These are phyloP conservation scores for Agriopis aurantiaria DNA, from an alignment of 2,888 invertebrate species.

Conservation along the genomic window DNA sequence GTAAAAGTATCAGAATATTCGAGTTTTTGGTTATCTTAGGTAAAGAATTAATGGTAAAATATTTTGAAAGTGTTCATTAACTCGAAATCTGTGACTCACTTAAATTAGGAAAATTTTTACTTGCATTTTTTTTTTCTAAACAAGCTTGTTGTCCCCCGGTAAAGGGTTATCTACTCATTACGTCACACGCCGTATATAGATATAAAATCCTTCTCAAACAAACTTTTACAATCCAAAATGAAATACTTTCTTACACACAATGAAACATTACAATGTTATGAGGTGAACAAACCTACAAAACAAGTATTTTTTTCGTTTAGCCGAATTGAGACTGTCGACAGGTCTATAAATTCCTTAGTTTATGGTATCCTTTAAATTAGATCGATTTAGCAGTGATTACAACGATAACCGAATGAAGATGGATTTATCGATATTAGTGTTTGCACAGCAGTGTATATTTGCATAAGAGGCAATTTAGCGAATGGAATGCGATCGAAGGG, in stretches of 20 bases:
- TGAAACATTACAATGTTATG: constrained; percentile 12
- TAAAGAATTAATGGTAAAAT: too few relatives aligned
- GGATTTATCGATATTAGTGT: constrained; percentile 58
- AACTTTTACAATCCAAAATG: constrained; percentile 2
- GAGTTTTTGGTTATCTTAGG: too few relatives aligned
- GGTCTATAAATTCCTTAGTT: constrained; percentile 34
- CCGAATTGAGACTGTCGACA: constrained; percentile 29
- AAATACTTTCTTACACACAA: background rate
- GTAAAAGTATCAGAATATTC: too few relatives aligned
- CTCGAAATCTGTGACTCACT: too few relatives aligned
- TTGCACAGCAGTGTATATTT: constrained; percentile 54
- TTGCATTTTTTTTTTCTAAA: too few relatives aligned
- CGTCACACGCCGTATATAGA: background rate
- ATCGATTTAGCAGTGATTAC: constrained; percentile 39
- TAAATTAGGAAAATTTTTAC: too few relatives aligned
- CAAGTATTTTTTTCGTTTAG: background rate
- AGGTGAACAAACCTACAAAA: constrained; percentile 27
- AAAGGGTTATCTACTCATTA: background rate
- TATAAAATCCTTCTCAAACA: background rate
- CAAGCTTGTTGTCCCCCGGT: too few relatives aligned
- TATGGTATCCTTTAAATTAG: constrained; percentile 37
- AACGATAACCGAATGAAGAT: constrained; percentile 42
- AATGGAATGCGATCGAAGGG: constrained; percentile 20
- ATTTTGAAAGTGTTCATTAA: too few relatives aligned
- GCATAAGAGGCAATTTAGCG: constrained; percentile 31